Base-by-base conservation (phyloP, 2,888 invertebrate genomes). In the Drosophila cracens region DNA sequence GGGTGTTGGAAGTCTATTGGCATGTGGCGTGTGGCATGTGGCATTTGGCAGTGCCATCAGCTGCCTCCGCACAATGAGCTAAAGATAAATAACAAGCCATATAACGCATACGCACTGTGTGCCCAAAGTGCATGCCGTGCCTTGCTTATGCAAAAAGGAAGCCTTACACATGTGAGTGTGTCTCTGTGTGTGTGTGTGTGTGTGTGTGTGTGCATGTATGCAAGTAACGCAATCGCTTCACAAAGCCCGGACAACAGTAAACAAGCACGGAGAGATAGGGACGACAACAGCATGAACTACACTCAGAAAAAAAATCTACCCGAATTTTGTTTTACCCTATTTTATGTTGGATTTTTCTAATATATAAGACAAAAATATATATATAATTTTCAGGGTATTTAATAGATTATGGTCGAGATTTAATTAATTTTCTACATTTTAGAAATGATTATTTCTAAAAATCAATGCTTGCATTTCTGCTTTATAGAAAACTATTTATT, bases 31-130 rank as follows among this genome's bases (percentile, higher is more conserved):
- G 7, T 36, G 36, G 34, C 34, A 34, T 34, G 46, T 69, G 71
- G 46, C 46, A 46, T 46, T 58, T 59, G 67, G 34, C 74, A 53
- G 49, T 54, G 57, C 43, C 38, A 56, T 38, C 74, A 65, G 66
- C 49, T 68, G 68, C 52, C 67, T 65, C 70, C 65, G 79, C 87
- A 87, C 90, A 87, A 89, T 87, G 87, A 87, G 89, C 90, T 72
- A 79, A 84, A 87, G 87, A 89, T 87, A 87, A 87, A 87, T 87
- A 87, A 84, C 90, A 89, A 82, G 90, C 88, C 76, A 72, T 90
- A 90, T 88, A 83, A 78, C 87, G 89, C 75, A 90, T 90, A 85
- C 85, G 85, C 90, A 86, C 75, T 67, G 83, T 88, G 60, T 84
- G 86, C 69, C 79, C 68, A 79, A 82, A 79, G 82, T 82, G 82